Evolutionary conservation across 2,888 invertebrate species (phyloP).

Genomic region (Adelphocoris suturalis): DNA sequence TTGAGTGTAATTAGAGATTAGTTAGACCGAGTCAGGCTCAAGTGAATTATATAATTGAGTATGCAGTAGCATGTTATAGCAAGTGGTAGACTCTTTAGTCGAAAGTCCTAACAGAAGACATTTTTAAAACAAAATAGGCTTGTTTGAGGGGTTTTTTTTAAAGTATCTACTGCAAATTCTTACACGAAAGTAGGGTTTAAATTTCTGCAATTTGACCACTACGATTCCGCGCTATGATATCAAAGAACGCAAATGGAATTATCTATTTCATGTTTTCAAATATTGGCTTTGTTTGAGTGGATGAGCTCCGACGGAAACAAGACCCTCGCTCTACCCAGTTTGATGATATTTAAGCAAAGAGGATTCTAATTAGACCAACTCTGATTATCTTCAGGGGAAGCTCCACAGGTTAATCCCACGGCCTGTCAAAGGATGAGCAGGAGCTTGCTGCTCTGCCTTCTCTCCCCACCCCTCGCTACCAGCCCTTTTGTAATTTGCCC

Average conservation of each 20-base stretch:
- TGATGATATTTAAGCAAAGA: slow-evolving; percentile 56
- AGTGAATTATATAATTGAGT: no score
- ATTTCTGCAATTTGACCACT: no score
- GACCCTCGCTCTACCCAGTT: not conserved
- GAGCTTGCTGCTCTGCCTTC: slow-evolving; percentile 18
- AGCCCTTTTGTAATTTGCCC: slow-evolving; percentile 67
- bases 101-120: no score
- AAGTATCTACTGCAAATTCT: no score
- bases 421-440: slow-evolving; percentile 65
- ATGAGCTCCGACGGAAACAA: not conserved
- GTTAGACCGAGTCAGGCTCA: no score
- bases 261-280: not conserved
- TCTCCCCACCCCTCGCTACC: not conserved
- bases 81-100: no score
- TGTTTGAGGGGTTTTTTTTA: no score
- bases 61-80: no score
- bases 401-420: slow-evolving; percentile 69
- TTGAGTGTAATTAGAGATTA: no score
- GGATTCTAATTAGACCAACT: slow-evolving; percentile 67
- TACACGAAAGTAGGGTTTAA: no score
- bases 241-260: not conserved
- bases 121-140: no score
- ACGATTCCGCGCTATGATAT: no score
- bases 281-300: slow-evolving; percentile 10
- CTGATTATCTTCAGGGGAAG: slow-evolving; percentile 62